Percentiles rank a stretch among this genome's conserved stretches.
phyloP scores from a whole-genome alignment of 2,113 vertebrate species.

The Platysteira castanea region DNA sequence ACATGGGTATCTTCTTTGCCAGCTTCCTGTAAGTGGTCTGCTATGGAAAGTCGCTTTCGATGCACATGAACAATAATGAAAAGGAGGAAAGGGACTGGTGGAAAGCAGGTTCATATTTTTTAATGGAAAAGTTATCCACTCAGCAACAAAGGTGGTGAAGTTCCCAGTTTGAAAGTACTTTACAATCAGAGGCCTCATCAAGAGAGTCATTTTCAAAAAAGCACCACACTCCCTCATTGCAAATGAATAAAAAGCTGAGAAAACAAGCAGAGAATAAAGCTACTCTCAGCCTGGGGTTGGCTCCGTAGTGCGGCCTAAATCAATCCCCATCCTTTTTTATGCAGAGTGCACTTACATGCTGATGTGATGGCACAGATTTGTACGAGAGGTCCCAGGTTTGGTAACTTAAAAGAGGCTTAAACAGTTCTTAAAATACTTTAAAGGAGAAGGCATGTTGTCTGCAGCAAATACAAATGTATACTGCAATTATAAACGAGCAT shows the following conservation, averaged over 20 bases:
- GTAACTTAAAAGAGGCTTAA: conserved; percentile 65
- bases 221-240: conserved; percentile 67
- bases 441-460: conserved; percentile 32
- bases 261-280: conserved; percentile 73
- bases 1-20: neutral
- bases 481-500: conserved; percentile 16
- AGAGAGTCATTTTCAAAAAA: conserved; percentile 72
- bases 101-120: conserved; percentile 59
- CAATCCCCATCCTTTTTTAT: conserved; percentile 68
- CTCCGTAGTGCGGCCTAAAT: conserved; percentile 62
- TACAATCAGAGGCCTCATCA: conserved; percentile 73
- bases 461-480: neutral
- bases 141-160: conserved; percentile 67
- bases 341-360: conserved; percentile 72
- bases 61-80: conserved; percentile 9
- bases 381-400: conserved; percentile 68
- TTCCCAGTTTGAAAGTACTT: conserved; percentile 74
- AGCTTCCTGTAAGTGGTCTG: neutral
- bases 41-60: neutral
- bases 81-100: conserved; percentile 17
- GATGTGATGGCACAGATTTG: conserved; percentile 70
- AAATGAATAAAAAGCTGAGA: conserved; percentile 72
- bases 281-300: conserved; percentile 66
- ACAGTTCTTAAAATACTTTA: conserved; percentile 49
- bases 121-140: conserved; percentile 70